Percentiles rank a stretch among this genome's conserved stretches.
phyloP scores from a whole-genome alignment of 2,797 vertebrate species.

The Spinus pinus region DNA sequence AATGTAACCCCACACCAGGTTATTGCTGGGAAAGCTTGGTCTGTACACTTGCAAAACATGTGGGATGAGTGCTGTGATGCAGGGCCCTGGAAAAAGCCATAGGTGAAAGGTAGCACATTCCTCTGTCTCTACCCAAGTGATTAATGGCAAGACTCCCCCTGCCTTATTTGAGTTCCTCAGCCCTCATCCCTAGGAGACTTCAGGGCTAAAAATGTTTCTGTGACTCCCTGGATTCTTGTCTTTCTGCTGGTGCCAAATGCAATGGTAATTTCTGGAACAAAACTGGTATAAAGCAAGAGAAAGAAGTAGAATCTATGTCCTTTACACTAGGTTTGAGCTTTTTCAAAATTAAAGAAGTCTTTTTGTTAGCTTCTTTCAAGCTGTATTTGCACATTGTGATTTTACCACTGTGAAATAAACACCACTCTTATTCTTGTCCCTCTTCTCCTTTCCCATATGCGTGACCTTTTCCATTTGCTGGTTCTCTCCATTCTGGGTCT shows the following conservation, averaged over 20 bases:
- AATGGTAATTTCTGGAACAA: not conserved
- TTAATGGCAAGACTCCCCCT: not conserved
- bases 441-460: not conserved
- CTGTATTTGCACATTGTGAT: not conserved
- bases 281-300: not conserved
- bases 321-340: not conserved
- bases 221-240: not conserved
- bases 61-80: not conserved
- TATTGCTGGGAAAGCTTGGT: not conserved
- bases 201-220: not conserved
- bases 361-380: not conserved
- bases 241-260: not conserved
- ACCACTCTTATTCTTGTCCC: not conserved
- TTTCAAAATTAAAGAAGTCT: not conserved
- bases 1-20: rapidly evolving
- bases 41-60: not conserved
- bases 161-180: not conserved
- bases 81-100: not conserved
- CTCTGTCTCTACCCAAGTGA: not conserved
- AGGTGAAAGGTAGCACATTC: not conserved
- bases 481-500: not conserved
- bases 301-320: not conserved
- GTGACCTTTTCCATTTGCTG: not conserved
- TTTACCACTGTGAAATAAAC: not conserved
- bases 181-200: not conserved